A percentile compares a stretch with the other conserved stretches of the same genome.
These are phyloP conservation scores for Falco punctatus DNA, from an alignment of 2,113 vertebrate species.

Conservation along the genomic window DNA sequence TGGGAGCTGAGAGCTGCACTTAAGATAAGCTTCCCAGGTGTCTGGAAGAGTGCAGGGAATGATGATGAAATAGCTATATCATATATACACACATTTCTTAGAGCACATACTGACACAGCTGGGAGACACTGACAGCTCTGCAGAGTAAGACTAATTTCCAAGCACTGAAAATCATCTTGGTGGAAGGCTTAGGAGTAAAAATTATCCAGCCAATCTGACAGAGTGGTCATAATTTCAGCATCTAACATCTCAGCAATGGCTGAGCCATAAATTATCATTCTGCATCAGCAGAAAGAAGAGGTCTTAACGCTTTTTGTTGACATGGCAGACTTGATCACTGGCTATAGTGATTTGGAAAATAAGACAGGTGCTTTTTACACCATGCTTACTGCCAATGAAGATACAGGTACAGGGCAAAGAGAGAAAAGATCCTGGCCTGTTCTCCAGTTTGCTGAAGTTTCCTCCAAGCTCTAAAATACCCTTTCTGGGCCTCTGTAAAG, in stretches of 20 bases:
- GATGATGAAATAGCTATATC: conserved; percentile 28
- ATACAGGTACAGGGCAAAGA: not conserved
- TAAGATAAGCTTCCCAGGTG: conserved; percentile 28
- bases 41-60: not conserved
- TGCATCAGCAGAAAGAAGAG: not conserved
- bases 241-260: conserved; percentile 1
- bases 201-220: conserved; percentile 29
- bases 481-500: not conserved
- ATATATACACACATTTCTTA: conserved; percentile 18
- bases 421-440: not conserved
- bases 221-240: not conserved
- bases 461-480: not conserved
- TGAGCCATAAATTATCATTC: not conserved
- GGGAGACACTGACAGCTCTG: conserved; percentile 30
- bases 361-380: not conserved
- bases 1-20: conserved; percentile 14
- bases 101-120: conserved; percentile 18
- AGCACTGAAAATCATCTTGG: conserved; percentile 8
- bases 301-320: not conserved
- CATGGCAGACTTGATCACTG: not conserved
- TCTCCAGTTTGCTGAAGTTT: not conserved
- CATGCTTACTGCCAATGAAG: not conserved
- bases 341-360: not conserved
- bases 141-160: conserved; percentile 38
- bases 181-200: conserved; percentile 19